Conservation (phyloP, 2,888 invertebrate species). For the Orthonevra nobilis region DNA sequence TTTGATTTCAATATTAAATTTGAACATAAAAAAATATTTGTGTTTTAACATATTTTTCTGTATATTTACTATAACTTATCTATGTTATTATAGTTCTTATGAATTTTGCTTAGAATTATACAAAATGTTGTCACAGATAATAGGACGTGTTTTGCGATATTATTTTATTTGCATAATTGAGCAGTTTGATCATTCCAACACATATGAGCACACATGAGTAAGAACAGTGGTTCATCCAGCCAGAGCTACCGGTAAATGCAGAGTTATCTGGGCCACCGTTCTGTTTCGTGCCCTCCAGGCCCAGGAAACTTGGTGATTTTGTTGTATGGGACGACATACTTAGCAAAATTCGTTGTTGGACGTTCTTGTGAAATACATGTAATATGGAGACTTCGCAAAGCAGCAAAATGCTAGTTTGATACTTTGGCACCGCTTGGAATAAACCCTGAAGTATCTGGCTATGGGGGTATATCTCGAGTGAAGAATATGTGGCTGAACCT, state of each 20-base stretch:
- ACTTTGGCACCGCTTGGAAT: constrained; percentile 79
- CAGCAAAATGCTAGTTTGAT: constrained; percentile 78
- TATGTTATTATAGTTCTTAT: constrained; percentile 61
- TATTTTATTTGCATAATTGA: constrained; percentile 56
- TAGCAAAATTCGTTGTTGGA: constrained; percentile 78
- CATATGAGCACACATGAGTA: constrained; percentile 48
- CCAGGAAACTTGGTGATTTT: constrained; percentile 79
- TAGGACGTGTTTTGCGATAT: constrained; percentile 56
- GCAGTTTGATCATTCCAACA: constrained; percentile 52
- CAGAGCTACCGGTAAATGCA: constrained; percentile 76
- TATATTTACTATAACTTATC: constrained; percentile 67
- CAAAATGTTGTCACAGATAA: constrained; percentile 65
- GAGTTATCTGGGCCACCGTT: constrained; percentile 80
- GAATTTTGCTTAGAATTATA: constrained; percentile 37
- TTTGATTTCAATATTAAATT: constrained; percentile 60
- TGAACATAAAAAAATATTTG: constrained; percentile 70
- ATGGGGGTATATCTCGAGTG: constrained; percentile 79
- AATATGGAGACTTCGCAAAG: constrained; percentile 80
- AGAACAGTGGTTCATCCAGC: constrained; percentile 21
- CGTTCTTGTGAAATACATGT: constrained; percentile 80
- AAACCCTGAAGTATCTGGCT: constrained; percentile 79
- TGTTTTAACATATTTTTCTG: constrained; percentile 64
- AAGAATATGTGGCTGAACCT: constrained; percentile 78
- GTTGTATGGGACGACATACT: constrained; percentile 78
- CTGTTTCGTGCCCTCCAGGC: constrained; percentile 79